Evolutionary conservation across 2,888 invertebrate genomes (phyloP).

Genomic region (Perdita meconis): DNA sequence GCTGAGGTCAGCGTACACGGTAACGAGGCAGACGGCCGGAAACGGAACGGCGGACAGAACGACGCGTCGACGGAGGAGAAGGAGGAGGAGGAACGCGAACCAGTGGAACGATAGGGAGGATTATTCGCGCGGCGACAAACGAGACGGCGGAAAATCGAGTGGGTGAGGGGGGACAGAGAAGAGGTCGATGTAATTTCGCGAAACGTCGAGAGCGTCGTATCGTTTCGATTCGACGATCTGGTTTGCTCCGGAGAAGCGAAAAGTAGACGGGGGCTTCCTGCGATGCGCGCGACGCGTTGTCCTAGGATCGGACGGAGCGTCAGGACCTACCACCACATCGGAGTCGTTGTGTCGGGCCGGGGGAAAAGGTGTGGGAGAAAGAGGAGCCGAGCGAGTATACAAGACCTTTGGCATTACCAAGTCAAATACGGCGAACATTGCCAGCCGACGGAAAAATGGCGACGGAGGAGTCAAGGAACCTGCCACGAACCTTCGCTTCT

Average conservation of each 20-base stretch:
- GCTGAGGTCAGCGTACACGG: slow-evolving; percentile 74
- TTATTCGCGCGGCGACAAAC: slow-evolving; percentile 43
- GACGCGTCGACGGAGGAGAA: slow-evolving; percentile 13
- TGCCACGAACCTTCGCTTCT: slow-evolving; percentile 45
- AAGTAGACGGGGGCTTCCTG: slow-evolving; percentile 24
- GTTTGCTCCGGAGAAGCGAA: slow-evolving; percentile 41
- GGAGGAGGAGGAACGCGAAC: slow-evolving; percentile 23
- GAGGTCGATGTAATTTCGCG: slow-evolving; percentile 55
- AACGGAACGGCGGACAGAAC: slow-evolving; percentile 36
- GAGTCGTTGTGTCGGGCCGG: slow-evolving; percentile 69
- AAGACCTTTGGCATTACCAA: slow-evolving; percentile 81
- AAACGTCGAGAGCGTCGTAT: slow-evolving; percentile 56
- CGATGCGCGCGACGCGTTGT: slow-evolving; percentile 54
- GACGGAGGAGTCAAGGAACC: slow-evolving; percentile 78
- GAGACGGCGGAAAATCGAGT: slow-evolving; percentile 33
- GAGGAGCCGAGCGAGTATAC: slow-evolving; percentile 64
- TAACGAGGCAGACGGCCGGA: slow-evolving; percentile 47
- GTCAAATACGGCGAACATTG: slow-evolving; percentile 80
- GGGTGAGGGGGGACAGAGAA: slow-evolving; percentile 4
- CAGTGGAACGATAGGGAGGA: slow-evolving; percentile 43
- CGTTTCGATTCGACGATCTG: slow-evolving; percentile 63
- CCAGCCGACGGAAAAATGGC: slow-evolving; percentile 76
- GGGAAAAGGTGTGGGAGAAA: slow-evolving; percentile 38
- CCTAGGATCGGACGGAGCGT: slow-evolving; percentile 68
- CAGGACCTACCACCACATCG: slow-evolving; percentile 78